These are phyloP conservation scores for Meleagris gallopavo DNA, from an alignment of 2,113 vertebrate genomes.

Conservation along the genomic window DNA sequence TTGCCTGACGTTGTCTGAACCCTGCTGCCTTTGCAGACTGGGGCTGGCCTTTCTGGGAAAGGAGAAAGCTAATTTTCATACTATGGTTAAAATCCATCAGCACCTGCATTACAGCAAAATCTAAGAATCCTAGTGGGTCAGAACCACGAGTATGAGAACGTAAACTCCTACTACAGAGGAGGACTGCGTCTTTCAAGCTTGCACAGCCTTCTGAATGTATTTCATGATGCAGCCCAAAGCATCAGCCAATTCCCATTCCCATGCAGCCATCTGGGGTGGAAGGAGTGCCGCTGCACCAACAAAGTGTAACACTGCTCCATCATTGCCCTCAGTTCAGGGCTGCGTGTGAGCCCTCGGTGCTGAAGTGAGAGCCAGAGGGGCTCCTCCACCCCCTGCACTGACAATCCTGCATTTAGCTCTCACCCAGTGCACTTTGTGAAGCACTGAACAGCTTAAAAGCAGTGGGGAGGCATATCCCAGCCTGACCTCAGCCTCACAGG, in stretches of 20 bases:
- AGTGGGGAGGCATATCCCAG: not conserved
- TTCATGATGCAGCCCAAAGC: fast-evolving
- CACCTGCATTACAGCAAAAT: not conserved
- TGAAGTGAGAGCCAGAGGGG: fast-evolving
- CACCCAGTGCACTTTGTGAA: fast-evolving
- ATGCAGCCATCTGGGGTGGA: fast-evolving
- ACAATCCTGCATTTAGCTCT: not conserved
- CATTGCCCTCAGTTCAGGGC: fast-evolving
- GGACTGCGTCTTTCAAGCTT: not conserved
- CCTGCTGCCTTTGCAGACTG: not conserved
- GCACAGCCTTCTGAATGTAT: not conserved
- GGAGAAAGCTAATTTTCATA: not conserved
- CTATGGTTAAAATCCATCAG: not conserved
- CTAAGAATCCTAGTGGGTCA: not conserved
- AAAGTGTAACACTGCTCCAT: fast-evolving
- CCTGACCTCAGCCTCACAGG: not conserved
- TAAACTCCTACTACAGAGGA: not conserved
- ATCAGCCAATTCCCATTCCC: not conserved
- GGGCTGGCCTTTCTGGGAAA: not conserved
- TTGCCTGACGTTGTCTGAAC: fast-evolving
- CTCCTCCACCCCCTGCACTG: fast-evolving
- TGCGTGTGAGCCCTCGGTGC: not conserved
- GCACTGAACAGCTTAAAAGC: not conserved
- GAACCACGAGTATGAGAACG: fast-evolving
- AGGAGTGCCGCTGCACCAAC: not conserved